Conservation (phyloP, 1,140 invertebrate genomes). For the Neuroterus valhalla region DNA sequence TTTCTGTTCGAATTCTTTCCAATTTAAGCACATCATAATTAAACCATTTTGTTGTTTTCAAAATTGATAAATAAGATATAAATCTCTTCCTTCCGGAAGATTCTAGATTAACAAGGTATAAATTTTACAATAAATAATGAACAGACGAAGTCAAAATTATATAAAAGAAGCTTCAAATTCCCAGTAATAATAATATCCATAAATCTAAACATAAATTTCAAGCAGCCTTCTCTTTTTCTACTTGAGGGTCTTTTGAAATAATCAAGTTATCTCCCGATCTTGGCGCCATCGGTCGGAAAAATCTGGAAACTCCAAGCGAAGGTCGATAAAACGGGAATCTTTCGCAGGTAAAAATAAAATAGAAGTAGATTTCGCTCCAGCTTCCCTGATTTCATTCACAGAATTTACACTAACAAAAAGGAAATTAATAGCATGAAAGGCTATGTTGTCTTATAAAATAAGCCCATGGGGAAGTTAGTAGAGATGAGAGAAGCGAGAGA, state of each 20-base stretch:
- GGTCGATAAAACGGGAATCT: constrained; percentile 36
- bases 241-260: background rate
- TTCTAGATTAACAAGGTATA: too few relatives aligned
- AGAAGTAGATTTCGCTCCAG: constrained; percentile 35
- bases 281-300: constrained; percentile 49
- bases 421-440: background rate
- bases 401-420: background rate
- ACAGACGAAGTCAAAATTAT: too few relatives aligned
- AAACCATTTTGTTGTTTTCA: too few relatives aligned
- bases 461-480: constrained; percentile 34
- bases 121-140: too few relatives aligned
- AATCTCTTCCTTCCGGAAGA: too few relatives aligned
- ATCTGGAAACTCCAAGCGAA: constrained; percentile 38
- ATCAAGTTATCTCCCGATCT: constrained; percentile 36
- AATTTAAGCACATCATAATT: too few relatives aligned
- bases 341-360: constrained; percentile 47
- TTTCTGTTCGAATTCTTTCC: too few relatives aligned
- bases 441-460: background rate
- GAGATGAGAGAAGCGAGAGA: constrained; percentile 1
- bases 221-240: background rate
- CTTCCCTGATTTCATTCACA: constrained; percentile 37
- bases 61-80: too few relatives aligned
- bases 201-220: too few relatives aligned
- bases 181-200: too few relatives aligned
- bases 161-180: too few relatives aligned